These are phyloP conservation scores for Oncorhynchus masou DNA, from an alignment of 2,113 vertebrate species.

Conservation along the genomic window DNA sequence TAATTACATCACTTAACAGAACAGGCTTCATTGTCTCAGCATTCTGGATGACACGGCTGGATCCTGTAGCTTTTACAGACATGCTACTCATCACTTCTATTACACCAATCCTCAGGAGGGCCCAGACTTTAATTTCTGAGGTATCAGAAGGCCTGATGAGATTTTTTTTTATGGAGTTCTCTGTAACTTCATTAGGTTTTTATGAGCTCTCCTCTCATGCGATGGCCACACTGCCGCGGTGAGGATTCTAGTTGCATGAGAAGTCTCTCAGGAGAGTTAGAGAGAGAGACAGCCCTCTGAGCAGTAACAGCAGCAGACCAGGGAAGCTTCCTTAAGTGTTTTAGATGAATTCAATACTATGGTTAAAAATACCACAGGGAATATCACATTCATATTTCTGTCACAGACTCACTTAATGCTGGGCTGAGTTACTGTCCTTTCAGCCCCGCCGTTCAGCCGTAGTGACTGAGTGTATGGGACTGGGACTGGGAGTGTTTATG, in stretches of 20 bases:
- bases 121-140: conserved; percentile 66
- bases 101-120: conserved; percentile 63
- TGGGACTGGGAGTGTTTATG: not conserved
- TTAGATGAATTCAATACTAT: conserved; percentile 77
- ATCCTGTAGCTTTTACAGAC: conserved; percentile 36
- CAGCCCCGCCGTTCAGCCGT: not conserved
- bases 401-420: conserved; percentile 72
- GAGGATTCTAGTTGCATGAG: conserved; percentile 52
- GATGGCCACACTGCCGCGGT: conserved; percentile 41
- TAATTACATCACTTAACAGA: not conserved
- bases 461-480: not conserved
- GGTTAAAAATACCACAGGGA: conserved; percentile 81
- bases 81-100: conserved; percentile 45
- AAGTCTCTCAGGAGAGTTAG: conserved; percentile 71
- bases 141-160: conserved; percentile 68
- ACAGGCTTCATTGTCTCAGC: conserved; percentile 6
- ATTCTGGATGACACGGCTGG: conserved; percentile 26
- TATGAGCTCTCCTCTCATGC: conserved; percentile 61
- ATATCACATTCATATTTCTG: conserved; percentile 76
- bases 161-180: conserved; percentile 68
- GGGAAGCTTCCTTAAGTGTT: conserved; percentile 74
- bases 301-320: conserved; percentile 25
- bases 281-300: conserved; percentile 66
- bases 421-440: not conserved
- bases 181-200: conserved; percentile 75